Evolutionary conservation across 2,113 vertebrate species (phyloP), one percentile per base, ranked within the genome.

Genomic region (Forbesichthys papilliferus): DNA sequence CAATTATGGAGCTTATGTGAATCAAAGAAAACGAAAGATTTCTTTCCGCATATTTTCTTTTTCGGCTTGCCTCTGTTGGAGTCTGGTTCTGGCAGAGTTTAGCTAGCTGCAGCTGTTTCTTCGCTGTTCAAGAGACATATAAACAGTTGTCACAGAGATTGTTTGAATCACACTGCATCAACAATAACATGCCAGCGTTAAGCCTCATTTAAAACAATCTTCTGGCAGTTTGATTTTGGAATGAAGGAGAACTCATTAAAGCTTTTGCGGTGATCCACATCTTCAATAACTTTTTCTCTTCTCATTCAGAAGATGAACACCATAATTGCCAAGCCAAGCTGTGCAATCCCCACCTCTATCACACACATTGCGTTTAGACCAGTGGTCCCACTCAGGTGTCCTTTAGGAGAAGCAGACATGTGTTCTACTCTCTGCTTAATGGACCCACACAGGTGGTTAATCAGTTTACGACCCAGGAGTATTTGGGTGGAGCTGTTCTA

Each of bases 131-230:
- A 13, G 53, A 36, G 6, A 59, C 68, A 53, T 64, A 51, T 42
- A 77, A 69, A 55, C 70, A 80, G 18, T 47, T 2, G 54, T 46
- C 59, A 62, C 51, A 3, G 34, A 7, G 49, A 16, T 18, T n/a
- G 54, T 52, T 52, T 52, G 14, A 52, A 52, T 52, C 49, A 52
- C 11, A 52, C 11, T 52, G 49, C 49, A 12, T 64, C 53, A 20
- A 76, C 18, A 60, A 36, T 60, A 51, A 11, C 55, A 58, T 13
- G 60, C 66, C 36, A 55, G 12, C 11, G 54, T 18, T 62, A 59
- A 54, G 79, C 67, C 79, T 80, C 83, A 84, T 82, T 77, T 68
- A 62, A 59, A 60, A 62, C n/a, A 47, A 64, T 66, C 54, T 73
- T 72, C 49, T 59, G 58, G 34, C 36, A 55, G 18, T 83, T 75